Conservation (phyloP, 2,888 invertebrate species). For the Pycnomerus fuliginosus region DNA sequence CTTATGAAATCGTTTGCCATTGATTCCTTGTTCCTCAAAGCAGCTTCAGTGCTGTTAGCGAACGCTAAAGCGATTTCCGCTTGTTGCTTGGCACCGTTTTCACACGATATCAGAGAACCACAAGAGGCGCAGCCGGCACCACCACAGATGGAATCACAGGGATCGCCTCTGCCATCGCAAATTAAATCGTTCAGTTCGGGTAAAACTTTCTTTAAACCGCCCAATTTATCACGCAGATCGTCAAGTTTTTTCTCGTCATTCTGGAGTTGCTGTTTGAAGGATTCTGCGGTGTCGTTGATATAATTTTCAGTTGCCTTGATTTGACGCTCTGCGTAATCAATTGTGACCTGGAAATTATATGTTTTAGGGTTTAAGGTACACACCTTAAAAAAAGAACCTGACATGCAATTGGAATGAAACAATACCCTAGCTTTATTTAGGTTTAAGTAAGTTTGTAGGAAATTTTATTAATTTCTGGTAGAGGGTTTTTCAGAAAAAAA, state of each 20-base stretch:
- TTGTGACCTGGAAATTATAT: conserved; percentile 48
- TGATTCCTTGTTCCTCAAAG: conserved; percentile 77
- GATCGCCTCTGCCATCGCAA: conserved; percentile 57
- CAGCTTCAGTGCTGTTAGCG: conserved; percentile 80
- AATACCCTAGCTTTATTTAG: no score
- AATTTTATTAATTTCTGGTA: no score
- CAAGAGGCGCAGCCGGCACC: conserved; percentile 89
- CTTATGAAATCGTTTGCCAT: conserved; percentile 78
- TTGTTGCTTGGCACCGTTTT: conserved; percentile 84
- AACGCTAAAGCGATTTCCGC: conserved; percentile 86
- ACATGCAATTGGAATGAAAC: no score
- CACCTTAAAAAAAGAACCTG: no score
- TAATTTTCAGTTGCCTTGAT: conserved; percentile 65
- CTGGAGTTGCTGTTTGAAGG: conserved; percentile 65
- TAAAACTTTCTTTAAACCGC: conserved; percentile 68
- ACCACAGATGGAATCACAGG: conserved; percentile 89
- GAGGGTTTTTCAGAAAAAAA: no score
- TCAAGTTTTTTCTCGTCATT: conserved; percentile 72
- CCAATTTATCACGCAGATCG: conserved; percentile 66
- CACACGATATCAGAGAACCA: conserved; percentile 91
- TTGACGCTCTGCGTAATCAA: conserved; percentile 62
- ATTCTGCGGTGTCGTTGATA: conserved; percentile 60
- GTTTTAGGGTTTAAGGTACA: no score
- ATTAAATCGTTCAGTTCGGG: conserved; percentile 85
- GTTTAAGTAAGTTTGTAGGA: no score